These are phyloP conservation scores for Polietes domitor DNA, from an alignment of 2,888 invertebrate species.

Conservation along the genomic window DNA sequence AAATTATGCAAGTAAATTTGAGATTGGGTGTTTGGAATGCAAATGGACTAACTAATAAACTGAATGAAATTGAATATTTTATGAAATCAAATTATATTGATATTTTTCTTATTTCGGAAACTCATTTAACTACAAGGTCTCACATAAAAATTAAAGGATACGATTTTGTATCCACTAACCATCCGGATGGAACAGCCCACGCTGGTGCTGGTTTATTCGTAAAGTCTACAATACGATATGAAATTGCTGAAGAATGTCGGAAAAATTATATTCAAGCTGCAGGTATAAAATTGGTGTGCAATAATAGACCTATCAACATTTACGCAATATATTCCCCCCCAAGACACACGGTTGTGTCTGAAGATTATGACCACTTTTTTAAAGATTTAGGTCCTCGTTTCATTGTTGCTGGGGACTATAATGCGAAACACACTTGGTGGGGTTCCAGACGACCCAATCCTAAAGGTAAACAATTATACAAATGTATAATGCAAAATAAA, in stretches of 20 bases:
- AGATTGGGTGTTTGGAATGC: conserved; percentile 39
- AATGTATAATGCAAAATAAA: not conserved
- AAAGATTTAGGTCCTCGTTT: no score
- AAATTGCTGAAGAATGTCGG: not conserved
- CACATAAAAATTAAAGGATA: no score
- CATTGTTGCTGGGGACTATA: no score
- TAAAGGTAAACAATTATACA: not conserved
- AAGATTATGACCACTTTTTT: not conserved
- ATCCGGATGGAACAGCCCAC: conserved; percentile 33
- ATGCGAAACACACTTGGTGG: no score
- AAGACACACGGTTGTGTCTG: not conserved
- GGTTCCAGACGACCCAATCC: not conserved
- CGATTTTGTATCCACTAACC: conserved; percentile 12
- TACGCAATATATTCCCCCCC: not conserved
- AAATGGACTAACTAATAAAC: conserved; percentile 21
- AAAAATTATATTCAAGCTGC: no score
- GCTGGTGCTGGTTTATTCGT: conserved; percentile 30
- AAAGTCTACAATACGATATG: conserved; percentile 24
- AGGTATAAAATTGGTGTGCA: not conserved
- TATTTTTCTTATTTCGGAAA: conserved; percentile 18
- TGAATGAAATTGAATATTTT: no score
- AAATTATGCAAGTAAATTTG: conserved; percentile 46
- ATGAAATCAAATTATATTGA: conserved; percentile 13
- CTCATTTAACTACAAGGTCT: conserved; percentile 27
- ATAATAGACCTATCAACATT: not conserved